Base-by-base conservation (phyloP, 2,888 invertebrate species). In the Calliphora vomitoria region DNA sequence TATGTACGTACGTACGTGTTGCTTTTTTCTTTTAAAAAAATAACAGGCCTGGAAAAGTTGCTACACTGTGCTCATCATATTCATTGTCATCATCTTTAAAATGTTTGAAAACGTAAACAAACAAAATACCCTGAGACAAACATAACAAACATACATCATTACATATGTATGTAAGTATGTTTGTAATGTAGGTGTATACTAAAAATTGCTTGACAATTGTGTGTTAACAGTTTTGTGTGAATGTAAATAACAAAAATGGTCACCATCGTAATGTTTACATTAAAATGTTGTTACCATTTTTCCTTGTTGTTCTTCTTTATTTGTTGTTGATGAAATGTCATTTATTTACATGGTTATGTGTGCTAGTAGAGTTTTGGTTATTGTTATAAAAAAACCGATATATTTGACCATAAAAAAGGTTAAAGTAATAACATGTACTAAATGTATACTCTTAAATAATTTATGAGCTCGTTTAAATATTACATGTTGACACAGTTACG, bases 391-490 rank as follows among this genome's bases (percentile, higher is more conserved):
- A n/a, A 78, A 74, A 79, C 6, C 74, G 25, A 71, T 66, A 62
- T 72, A 86, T 58, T 58, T 80, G 58, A 44, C 82, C 74, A 85
- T 79, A 74, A 69, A 78, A 80, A 81, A 83, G 80, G 85, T 82
- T 79, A 78, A 84, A 60, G 55, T 75, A 44, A 47, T 78, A 71
- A 62, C 15, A 38, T 44, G 31, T 47, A 31, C n/a, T 15, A 62
- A 38, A 69, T 18, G 25, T 55, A 25, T 18, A 71, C n/a, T 47
- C 47, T 41, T 58, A 35, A 44, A 47, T 5, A 79, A 58, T 44
- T 68, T 58, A 53, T 6, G 20, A 50, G 11, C 35, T 60, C 20
- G 68, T 53, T 71, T 71, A 38, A 10, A 69, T 20, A 79, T 62
- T 50, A 35, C 66, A 64, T 84, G 68, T 76, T 87, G 82, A 84